These are phyloP conservation scores for Spatula clypeata DNA, from an alignment of 2,797 vertebrate genomes.

Conservation along the genomic window DNA sequence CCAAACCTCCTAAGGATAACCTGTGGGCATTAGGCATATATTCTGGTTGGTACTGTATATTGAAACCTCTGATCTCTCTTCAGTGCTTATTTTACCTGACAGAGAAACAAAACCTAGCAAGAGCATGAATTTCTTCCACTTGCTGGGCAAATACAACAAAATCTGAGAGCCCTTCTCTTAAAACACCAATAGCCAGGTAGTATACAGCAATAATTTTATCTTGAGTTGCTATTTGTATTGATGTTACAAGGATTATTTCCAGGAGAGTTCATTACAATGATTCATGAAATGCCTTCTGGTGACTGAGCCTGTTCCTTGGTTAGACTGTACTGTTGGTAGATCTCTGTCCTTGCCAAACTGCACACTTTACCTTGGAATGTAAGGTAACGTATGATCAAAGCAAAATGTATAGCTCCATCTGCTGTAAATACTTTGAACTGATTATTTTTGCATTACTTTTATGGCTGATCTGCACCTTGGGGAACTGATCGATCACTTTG, in stretches of 20 bases:
- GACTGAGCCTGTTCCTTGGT: not conserved
- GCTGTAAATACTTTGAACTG: slow-evolving; percentile 65
- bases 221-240: not conserved
- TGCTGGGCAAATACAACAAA: not conserved
- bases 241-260: not conserved
- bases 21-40: not conserved
- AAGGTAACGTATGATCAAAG: slow-evolving; percentile 23
- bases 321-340: not conserved
- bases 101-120: not conserved
- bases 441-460: slow-evolving; percentile 7
- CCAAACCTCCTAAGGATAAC: not conserved
- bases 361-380: not conserved
- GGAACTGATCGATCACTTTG: slow-evolving; percentile 1
- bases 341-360: not conserved
- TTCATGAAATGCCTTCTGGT: not conserved
- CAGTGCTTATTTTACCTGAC: not conserved
- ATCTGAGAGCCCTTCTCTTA: not conserved
- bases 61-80: not conserved
- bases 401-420: slow-evolving; percentile 77
- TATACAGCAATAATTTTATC: not conserved
- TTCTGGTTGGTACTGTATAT: no score
- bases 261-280: not conserved
- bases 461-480: not conserved
- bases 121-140: not conserved
- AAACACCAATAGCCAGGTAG: not conserved